Evolutionary conservation across 2,888 invertebrate species (phyloP).

Genomic region (Xanthorhoe designata): DNA sequence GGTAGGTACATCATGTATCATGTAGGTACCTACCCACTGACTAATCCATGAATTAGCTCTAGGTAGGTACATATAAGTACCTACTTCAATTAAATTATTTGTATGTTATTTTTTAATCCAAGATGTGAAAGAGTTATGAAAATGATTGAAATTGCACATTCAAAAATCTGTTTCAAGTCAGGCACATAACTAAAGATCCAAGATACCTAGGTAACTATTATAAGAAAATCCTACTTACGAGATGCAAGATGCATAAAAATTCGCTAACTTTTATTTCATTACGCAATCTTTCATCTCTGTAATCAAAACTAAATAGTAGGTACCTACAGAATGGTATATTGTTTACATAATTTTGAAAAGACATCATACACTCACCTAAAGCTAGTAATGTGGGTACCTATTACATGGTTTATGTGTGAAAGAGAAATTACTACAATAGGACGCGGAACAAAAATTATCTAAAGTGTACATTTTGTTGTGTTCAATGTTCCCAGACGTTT

Average conservation of each 20-base stretch:
- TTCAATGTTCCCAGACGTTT: constrained; percentile 26
- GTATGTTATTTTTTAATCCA: too few relatives aligned
- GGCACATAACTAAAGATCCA: too few relatives aligned
- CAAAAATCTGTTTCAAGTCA: neutral
- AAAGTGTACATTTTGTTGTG: constrained; percentile 7
- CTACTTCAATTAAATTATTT: too few relatives aligned
- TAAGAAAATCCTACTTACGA: neutral
- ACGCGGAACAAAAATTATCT: constrained; percentile 28
- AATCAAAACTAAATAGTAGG: constrained; percentile 28
- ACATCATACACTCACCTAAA: constrained; percentile 10
- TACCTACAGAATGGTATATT: constrained; percentile 22
- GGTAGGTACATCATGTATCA: too few relatives aligned
- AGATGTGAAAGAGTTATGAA: neutral
- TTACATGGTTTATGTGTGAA: constrained; percentile 28
- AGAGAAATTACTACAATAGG: constrained; percentile 33
- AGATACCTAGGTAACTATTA: neutral
- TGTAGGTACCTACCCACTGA: neutral
- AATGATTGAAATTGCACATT: neutral
- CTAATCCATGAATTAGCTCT: too few relatives aligned
- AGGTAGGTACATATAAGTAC: too few relatives aligned
- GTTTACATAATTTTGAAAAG: constrained; percentile 30
- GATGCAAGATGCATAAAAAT: constrained; percentile 13
- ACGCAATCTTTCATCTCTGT: constrained; percentile 13
- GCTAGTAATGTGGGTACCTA: constrained; percentile 11
- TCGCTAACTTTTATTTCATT: constrained; percentile 24